phyloP scores from a whole-genome alignment of 2,888 invertebrate species.

The Dryocosmus kuriphilus region DNA sequence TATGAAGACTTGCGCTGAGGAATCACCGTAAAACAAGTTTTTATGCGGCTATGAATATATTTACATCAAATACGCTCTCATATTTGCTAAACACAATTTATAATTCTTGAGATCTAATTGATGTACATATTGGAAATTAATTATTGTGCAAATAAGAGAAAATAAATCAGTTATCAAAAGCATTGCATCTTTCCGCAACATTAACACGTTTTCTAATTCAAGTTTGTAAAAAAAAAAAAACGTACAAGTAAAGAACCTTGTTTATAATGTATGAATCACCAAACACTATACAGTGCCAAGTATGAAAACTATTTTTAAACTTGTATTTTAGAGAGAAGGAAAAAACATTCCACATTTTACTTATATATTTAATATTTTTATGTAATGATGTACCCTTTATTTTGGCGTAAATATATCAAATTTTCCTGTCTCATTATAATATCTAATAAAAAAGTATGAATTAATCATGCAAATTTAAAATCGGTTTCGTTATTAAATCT shows the following conservation, averaged over 20 bases:
- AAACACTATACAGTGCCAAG: background rate
- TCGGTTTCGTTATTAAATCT: no score
- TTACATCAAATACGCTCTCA: slow-evolving; percentile 7
- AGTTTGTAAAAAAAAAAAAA: background rate
- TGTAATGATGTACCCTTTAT: no score
- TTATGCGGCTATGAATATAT: slow-evolving; percentile 6
- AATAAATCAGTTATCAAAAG: background rate
- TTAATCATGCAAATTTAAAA: no score
- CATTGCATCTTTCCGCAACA: background rate
- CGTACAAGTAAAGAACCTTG: background rate
- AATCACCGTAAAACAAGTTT: background rate
- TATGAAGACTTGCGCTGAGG: background rate
- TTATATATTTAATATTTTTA: no score
- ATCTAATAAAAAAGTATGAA: no score
- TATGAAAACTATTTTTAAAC: background rate
- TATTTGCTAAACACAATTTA: slow-evolving; percentile 16
- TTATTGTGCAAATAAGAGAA: background rate
- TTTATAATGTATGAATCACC: background rate
- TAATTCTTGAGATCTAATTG: slow-evolving; percentile 3
- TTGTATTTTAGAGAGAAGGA: background rate
- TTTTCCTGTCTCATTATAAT: no score
- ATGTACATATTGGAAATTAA: slow-evolving; percentile 41
- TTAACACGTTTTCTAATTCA: background rate
- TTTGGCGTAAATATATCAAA: no score
- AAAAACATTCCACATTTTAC: background rate